These are phyloP conservation scores for Andricus grossulariae DNA, from an alignment of 1,140 invertebrate genomes.

Conservation along the genomic window DNA sequence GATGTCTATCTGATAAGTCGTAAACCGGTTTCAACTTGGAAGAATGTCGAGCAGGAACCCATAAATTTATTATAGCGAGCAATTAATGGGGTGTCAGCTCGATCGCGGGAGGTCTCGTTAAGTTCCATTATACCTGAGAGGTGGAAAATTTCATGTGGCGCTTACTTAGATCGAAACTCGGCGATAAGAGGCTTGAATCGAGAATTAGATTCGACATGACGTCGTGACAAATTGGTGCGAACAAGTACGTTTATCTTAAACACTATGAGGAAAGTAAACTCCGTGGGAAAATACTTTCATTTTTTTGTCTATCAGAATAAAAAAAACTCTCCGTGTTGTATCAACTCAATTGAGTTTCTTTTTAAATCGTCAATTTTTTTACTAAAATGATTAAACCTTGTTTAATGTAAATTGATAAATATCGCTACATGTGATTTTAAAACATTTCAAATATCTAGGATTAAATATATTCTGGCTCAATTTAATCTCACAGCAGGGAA, in stretches of 20 bases:
- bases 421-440: no score
- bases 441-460: no score
- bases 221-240: conserved; percentile 15
- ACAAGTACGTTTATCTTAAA: conserved; percentile 22
- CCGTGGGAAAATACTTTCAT: conserved; percentile 15
- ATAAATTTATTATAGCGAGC: conserved; percentile 26
- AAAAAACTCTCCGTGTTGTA: no score
- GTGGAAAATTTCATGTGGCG: conserved; percentile 23
- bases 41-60: background rate
- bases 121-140: conserved; percentile 19
- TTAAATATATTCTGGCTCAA: no score
- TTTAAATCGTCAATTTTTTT: no score
- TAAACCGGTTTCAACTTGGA: conserved; percentile 8
- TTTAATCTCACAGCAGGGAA: no score
- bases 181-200: conserved; percentile 9
- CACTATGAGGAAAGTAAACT: background rate
- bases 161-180: conserved; percentile 15
- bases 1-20: conserved; percentile 4
- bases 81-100: conserved; percentile 18
- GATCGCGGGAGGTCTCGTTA: conserved; percentile 25
- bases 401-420: no score
- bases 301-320: background rate
- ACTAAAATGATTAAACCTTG: no score
- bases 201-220: conserved; percentile 24
- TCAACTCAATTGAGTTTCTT: no score